Evolutionary conservation across 1,140 invertebrate genomes (phyloP).

Genomic region (Drosophila albomicans): DNA sequence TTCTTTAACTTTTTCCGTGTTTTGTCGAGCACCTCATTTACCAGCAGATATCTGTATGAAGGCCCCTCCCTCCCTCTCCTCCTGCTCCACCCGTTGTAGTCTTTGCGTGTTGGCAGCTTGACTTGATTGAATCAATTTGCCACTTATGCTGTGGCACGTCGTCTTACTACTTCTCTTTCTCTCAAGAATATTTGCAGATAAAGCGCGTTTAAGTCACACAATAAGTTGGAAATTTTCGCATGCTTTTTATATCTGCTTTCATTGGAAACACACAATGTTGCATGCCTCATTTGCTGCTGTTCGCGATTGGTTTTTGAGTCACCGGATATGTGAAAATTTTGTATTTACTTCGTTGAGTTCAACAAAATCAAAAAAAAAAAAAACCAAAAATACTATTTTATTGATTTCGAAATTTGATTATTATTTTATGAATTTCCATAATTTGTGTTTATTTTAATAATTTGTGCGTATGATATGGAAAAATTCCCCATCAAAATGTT

Average conservation of each 20-base stretch:
- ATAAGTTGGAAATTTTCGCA: slow-evolving; percentile 17
- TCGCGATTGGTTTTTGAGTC: neutral
- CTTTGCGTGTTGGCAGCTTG: slow-evolving; percentile 29
- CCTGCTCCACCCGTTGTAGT: neutral
- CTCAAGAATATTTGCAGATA: slow-evolving; percentile 26
- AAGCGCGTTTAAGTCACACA: slow-evolving; percentile 28
- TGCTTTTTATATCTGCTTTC: neutral
- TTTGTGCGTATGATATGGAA: too few relatives aligned
- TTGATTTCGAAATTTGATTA: too few relatives aligned
- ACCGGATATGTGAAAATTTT: neutral
- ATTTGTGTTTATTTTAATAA: too few relatives aligned
- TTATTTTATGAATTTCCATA: too few relatives aligned
- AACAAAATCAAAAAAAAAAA: too few relatives aligned
- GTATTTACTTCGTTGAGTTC: too few relatives aligned
- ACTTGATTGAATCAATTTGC: slow-evolving; percentile 34
- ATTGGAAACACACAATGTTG: neutral
- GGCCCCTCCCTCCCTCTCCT: too few relatives aligned
- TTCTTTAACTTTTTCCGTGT: slow-evolving; percentile 7
- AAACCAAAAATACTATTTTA: too few relatives aligned
- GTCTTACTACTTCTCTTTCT: neutral
- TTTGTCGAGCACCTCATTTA: neutral
- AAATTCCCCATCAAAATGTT: neutral
- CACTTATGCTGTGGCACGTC: slow-evolving; percentile 26
- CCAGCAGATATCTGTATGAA: neutral
- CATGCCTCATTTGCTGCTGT: neutral